Evolutionary conservation across 2,113 vertebrate genomes (phyloP).

Genomic region (Scolopax mira): DNA sequence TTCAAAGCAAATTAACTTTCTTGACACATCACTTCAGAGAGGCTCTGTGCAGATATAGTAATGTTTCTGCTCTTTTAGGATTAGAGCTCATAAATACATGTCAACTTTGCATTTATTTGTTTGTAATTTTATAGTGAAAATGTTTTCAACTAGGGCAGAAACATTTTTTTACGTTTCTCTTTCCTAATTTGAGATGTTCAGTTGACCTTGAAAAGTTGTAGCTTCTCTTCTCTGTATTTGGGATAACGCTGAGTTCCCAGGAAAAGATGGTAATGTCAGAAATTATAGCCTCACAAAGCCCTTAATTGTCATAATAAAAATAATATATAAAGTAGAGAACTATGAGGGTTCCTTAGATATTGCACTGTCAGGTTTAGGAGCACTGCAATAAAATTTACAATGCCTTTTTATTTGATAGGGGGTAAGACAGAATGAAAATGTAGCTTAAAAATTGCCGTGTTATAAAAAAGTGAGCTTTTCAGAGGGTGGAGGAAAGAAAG

Average conservation of each 20-base stretch:
- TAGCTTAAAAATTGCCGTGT: constrained; percentile 59
- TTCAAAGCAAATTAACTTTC: not conserved
- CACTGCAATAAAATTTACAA: constrained; percentile 74
- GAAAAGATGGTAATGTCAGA: constrained; percentile 74
- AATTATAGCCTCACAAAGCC: constrained; percentile 78
- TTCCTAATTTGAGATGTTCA: constrained; percentile 8
- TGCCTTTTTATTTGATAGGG: constrained; percentile 71
- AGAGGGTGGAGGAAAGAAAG: not conserved
- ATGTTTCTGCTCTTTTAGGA: not conserved
- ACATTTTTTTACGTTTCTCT: not conserved
- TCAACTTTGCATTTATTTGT: not conserved
- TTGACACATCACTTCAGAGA: rapidly evolving
- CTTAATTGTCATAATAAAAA: constrained; percentile 80
- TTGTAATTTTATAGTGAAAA: not conserved
- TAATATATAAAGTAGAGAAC: constrained; percentile 80
- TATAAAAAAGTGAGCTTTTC: constrained; percentile 66
- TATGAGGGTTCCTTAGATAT: constrained; percentile 72
- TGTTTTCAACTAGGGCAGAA: not conserved
- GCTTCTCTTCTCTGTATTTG: constrained; percentile 41
- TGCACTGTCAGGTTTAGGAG: constrained; percentile 75
- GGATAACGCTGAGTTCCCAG: constrained; percentile 58
- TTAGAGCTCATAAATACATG: not conserved
- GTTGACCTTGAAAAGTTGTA: constrained; percentile 72
- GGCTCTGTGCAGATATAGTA: not conserved
- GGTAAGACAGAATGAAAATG: constrained; percentile 50